Evolutionary conservation across 2,113 vertebrate genomes (phyloP), one percentile per base, ranked within the genome.

Genomic region (Salminus brasiliensis): DNA sequence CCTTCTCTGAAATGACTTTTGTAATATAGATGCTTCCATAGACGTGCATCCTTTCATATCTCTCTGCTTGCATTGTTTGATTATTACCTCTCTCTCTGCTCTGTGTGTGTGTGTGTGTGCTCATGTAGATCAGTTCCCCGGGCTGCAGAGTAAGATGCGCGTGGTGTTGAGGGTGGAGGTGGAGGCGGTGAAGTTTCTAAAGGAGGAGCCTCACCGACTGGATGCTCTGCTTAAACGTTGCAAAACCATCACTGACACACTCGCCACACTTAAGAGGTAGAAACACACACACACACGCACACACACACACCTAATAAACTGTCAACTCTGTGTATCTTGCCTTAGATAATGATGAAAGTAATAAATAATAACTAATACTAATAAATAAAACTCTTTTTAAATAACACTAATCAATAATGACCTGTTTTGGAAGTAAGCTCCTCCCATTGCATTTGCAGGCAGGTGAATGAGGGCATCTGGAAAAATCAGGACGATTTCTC

Each of bases 131-230:
- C 96, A 99, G 86, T 99, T 98, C 88, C 97, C 98, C 16, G 92
- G 96, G 81, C 94, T 99, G 87, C 98, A 99, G 92, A 99, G 97
- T 92, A 98, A 98, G 93, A 98, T 99, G 97, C 94, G 97, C 4
- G 96, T 98, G 36, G 96, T 99, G 85, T 94, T 99, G 71, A 91
- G 98, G 3, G 97, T 98, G 83, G 98, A 99, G 88, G 97, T 98
- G 84, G 97, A 99, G 85, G 97, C 97, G 0, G 97, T 99, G 45
- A 99, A 99, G 79, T 99, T 99, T 93, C 94, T 99, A 82, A 99
- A 99, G 90, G 98, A 99, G 86, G 98, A 99, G 88, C 97, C 97
- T 0, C 97, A 96, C 88, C 94, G 97, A 73, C 95, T 99, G 1
- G 97, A 99, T 0, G 96, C 96, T 23, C 91, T 99, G 18, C 94